Base-by-base conservation (phyloP, 2,888 invertebrate genomes). In the Patella caerulea region DNA sequence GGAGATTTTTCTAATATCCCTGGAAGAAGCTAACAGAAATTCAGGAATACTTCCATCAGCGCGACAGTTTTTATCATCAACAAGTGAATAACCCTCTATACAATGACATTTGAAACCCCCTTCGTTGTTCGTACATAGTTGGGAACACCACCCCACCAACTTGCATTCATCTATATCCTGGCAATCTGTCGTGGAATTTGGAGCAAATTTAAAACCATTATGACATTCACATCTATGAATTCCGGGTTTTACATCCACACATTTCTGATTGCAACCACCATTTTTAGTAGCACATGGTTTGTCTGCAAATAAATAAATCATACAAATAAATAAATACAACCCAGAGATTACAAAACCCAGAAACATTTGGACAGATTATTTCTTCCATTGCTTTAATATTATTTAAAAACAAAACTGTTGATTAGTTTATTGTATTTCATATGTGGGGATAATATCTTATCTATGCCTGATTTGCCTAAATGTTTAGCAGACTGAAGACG, bases 51-150 rank as follows among this genome's bases (percentile, higher is more conserved):
- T 78, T 85, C 92, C 90, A 80, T 86, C 83, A 14, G 92, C 92
- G 78, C 91, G 89, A 81, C 93, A 93, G 79, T 87, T 88, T 75
- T 95, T 94, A 75, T 81, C 77, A 19, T 97, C 76, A 29, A 87
- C 86, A 5, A 96, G 93, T 82, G 95, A 94, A 91, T 99, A 99
- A 0, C 98, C 98, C 0, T 94, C 92, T 82, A 95, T 94, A 90
- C 99, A 99, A 89, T 96, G 95, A 91, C 99, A 99, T 90, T 97
- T 97, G 93, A 95, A 98, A 3, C 95, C 94, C 7, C 98, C 98
- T 88, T 96, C 95, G 87, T 95, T 96, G 91, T 99, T 98, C 85
- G 95, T 94, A 92, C 99, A 99, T 84, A 94, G 94, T 91, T 99
- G 99, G 0, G 98, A 98, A 91, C 99, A 99, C n/a, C 95, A 94